Evolutionary conservation across 2,797 vertebrate genomes (phyloP).

Genomic region (Acanthurus leucopareius): DNA sequence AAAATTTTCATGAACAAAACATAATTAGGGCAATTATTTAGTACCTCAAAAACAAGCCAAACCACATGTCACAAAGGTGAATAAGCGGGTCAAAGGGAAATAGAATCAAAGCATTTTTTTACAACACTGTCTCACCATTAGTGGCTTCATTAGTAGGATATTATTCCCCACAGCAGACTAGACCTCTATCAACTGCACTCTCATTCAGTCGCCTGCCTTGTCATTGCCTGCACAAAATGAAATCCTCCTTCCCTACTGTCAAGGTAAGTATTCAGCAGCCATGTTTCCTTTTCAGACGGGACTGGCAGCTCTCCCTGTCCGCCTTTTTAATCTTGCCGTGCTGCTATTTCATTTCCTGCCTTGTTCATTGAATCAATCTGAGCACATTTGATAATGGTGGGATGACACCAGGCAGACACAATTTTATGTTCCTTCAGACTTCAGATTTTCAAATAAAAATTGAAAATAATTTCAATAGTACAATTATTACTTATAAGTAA

Average conservation of each 20-base stretch:
- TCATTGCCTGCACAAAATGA: constrained; percentile 47
- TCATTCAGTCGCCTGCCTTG: constrained; percentile 18
- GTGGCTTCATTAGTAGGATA: constrained; percentile 37
- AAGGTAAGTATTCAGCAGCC: constrained; percentile 59
- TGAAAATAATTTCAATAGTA: too few species aligned
- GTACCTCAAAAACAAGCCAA: constrained; percentile 1
- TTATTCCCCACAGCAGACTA: constrained; percentile 25
- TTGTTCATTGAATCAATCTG: constrained; percentile 74
- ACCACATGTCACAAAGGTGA: constrained; percentile 2
- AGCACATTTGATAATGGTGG: constrained; percentile 48
- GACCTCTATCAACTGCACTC: constrained; percentile 20
- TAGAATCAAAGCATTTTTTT: constrained; percentile 30
- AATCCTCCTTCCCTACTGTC: constrained; percentile 50
- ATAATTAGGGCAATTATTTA: background rate
- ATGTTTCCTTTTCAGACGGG: constrained; percentile 55
- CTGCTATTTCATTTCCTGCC: constrained; percentile 80
- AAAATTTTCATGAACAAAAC: background rate
- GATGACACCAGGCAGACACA: constrained; percentile 54
- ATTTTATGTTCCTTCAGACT: constrained; percentile 57
- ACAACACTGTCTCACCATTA: background rate
- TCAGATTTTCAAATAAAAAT: constrained; percentile 24
- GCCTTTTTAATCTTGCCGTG: constrained; percentile 75
- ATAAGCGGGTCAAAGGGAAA: constrained; percentile 8
- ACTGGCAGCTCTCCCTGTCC: constrained; percentile 50
- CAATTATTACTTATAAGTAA: too few species aligned